A percentile compares a stretch with the other conserved stretches of the same genome.
Conservation (phyloP, 2,797 vertebrate species). For the Simalia tracyae region DNA sequence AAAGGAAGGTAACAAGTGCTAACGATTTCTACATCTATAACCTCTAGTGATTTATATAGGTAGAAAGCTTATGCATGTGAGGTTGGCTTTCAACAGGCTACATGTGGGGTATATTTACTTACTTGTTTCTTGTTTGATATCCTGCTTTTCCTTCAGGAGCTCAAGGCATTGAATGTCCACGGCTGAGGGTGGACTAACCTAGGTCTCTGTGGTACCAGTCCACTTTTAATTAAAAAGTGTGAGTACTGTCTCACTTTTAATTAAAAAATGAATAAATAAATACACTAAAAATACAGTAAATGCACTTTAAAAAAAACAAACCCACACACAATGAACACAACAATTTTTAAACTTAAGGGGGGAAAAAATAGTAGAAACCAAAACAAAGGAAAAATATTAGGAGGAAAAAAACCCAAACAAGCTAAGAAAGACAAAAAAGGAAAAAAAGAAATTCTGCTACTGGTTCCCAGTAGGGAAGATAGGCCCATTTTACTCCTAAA, state of each 20-base stretch:
- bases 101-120: not conserved
- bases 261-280: not conserved
- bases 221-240: not conserved
- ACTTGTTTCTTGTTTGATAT: not conserved
- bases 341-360: not conserved
- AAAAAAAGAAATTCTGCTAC: not conserved
- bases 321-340: not conserved
- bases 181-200: too few species aligned
- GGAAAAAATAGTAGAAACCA: not conserved
- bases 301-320: not conserved
- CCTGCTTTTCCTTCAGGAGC: not conserved
- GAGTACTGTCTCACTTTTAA: not conserved
- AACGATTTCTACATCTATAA: not conserved
- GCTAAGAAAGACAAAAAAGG: not conserved
- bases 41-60: not conserved
- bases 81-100: not conserved
- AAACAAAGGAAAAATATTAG: not conserved
- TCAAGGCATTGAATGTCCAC: not conserved
- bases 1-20: not conserved
- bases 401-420: not conserved
- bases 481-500: not conserved
- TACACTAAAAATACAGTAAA: not conserved
- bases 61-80: not conserved
- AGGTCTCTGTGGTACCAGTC: not conserved
- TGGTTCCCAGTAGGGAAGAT: not conserved